Evolutionary conservation across 2,888 invertebrate genomes (phyloP), one percentile per base, ranked within the genome.

Genomic region (Acholoe squamosa): DNA sequence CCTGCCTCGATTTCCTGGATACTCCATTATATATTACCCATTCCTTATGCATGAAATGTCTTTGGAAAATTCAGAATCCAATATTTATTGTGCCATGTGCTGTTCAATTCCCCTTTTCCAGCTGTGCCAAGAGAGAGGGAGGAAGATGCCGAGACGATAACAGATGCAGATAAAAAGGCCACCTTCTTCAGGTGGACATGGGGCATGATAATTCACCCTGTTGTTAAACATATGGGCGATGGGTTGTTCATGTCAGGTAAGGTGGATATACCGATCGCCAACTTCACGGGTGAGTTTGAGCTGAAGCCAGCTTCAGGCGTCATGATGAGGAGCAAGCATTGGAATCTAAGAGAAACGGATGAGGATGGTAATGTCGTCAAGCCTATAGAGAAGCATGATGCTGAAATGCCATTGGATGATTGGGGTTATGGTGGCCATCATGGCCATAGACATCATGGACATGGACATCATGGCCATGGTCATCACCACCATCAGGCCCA

Each of bases 401-500:
- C 34, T 22, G 61, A 14, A 19, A 19, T 34, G 33, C 34, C 43
- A 16, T 28, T 71, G 14, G 52, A 86, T 28, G 54, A 86, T 28
- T 31, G 54, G 5, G 54, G 56, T 12, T 28, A 86, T 54, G 16
- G 25, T 25, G 52, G 56, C 14, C 51, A 86, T 52, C 61, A 89
- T 67, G 61, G 34, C 14, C 67, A 67, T 67, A 67, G 67, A 25
- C 61, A 89, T 43, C 67, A 67, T 25, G 84, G 84, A 16, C 84
- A 84, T 28, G 28, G 31, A 51, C 86, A 86, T 28, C 54, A 28
- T 28, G 28, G 28, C 71, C 71, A 86, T 86, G 86, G 28, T 25
- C 86, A 86, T 10, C 86, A 86, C 16, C 43, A 12, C 43, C 84
- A 84, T 34, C 84, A 84, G 43, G 43, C 34, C 19, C 84, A 84